A percentile compares a stretch with the other conserved stretches of the same genome.
Conservation (phyloP, 1,140 invertebrate species). For the Lepidurus arcticus region DNA sequence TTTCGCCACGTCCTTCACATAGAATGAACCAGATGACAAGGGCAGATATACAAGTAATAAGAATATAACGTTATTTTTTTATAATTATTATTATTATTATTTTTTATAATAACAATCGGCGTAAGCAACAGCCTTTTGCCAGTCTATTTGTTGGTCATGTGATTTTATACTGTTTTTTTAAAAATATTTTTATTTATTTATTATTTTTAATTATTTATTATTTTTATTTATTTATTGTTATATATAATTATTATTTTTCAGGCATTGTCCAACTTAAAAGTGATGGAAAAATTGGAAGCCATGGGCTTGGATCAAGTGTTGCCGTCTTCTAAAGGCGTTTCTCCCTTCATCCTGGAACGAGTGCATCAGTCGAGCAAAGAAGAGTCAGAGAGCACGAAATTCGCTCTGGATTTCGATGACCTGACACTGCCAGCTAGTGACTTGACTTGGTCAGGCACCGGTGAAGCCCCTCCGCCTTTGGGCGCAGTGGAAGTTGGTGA, state of each 20-base stretch:
- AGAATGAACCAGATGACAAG: constrained; percentile 29
- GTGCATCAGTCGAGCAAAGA: constrained; percentile 20
- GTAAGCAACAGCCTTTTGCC: no score
- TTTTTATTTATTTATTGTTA: no score
- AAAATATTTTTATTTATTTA: no score
- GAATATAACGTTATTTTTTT: constrained; percentile 7
- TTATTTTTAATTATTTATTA: no score
- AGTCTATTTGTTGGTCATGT: no score
- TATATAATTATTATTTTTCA: constrained; percentile 26
- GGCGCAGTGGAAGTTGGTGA: constrained; percentile 7
- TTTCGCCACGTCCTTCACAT: constrained; percentile 35
- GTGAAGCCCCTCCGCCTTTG: constrained; percentile 8
- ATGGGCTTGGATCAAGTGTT: constrained; percentile 62
- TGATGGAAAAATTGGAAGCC: constrained; percentile 62
- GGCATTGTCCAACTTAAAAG: constrained; percentile 48
- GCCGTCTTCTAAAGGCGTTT: constrained; percentile 49
- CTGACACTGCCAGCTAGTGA: constrained; percentile 14
- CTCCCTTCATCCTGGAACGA: constrained; percentile 34
- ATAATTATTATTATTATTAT: no score
- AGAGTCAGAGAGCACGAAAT: neutral
- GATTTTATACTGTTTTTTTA: no score
- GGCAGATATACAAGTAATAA: constrained; percentile 17
- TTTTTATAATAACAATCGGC: no score
- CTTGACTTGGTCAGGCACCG: constrained; percentile 24
- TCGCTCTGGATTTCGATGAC: constrained; percentile 16